phyloP scores from a whole-genome alignment of 64 coral and sea anemone genomes.

The Acropora yongei region DNA sequence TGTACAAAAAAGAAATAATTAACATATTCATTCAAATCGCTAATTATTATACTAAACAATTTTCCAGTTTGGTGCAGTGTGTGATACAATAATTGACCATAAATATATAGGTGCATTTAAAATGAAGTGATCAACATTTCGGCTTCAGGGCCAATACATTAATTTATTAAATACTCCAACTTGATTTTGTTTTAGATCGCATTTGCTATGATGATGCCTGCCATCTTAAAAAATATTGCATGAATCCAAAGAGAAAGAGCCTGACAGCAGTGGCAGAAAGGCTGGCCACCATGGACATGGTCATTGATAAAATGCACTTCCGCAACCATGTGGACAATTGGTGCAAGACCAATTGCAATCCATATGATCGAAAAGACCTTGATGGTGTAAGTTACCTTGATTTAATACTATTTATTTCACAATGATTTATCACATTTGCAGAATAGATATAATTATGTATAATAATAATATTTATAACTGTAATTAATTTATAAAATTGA shows the following conservation, averaged over 20 bases:
- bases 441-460: not conserved
- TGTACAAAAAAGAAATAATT: not conserved
- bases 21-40: not conserved
- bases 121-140: not conserved
- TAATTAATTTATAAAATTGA: not conserved
- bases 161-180: not conserved
- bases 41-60: not conserved
- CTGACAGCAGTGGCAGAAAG: not conserved
- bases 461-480: too few species aligned
- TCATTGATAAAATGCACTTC: not conserved
- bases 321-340: not conserved
- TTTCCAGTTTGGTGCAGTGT: not conserved
- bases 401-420: not conserved
- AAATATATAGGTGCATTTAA: not conserved
- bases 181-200: not conserved
- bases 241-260: not conserved
- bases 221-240: not conserved
- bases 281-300: not conserved
- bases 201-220: not conserved
- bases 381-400: not conserved
- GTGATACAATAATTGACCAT: not conserved
- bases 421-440: not conserved
- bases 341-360: not conserved
- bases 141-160: not conserved
- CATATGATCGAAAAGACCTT: not conserved